These are phyloP conservation scores for Brachirus orientalis DNA, from an alignment of 2,113 vertebrate genomes.

Conservation along the genomic window DNA sequence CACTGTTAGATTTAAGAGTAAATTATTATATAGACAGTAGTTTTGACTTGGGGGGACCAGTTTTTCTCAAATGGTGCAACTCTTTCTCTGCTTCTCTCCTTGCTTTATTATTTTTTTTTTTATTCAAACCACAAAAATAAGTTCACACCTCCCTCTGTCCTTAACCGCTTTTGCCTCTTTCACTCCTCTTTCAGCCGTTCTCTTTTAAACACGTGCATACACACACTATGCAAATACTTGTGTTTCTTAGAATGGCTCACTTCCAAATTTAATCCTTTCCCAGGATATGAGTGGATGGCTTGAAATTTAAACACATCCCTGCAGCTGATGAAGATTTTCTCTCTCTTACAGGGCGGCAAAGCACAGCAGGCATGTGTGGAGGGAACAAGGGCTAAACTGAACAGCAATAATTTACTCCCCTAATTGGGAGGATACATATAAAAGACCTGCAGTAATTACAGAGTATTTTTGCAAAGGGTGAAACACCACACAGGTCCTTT, in stretches of 20 bases:
- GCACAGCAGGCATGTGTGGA: conserved; percentile 38
- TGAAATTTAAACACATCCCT: conserved; percentile 82
- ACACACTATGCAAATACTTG: conserved; percentile 40
- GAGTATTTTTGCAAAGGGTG: conserved; percentile 45
- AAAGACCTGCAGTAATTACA: conserved; percentile 68
- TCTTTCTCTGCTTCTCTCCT: not conserved
- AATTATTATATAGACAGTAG: conserved; percentile 21
- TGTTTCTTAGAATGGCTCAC: conserved; percentile 66
- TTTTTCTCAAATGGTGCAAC: not conserved
- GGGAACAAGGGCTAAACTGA: conserved; percentile 55
- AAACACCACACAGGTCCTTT: conserved; percentile 44
- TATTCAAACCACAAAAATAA: conserved; percentile 18
- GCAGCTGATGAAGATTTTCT: conserved; percentile 82
- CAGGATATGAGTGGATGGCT: conserved; percentile 85
- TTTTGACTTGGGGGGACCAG: not conserved
- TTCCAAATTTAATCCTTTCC: conserved; percentile 75
- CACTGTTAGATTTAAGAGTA: conserved; percentile 27
- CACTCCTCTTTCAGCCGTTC: conserved; percentile 29
- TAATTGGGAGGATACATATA: conserved; percentile 70
- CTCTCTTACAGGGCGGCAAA: no score
- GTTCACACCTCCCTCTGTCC: conserved; percentile 14
- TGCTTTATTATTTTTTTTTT: not conserved
- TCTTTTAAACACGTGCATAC: conserved; percentile 39
- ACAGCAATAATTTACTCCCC: conserved; percentile 65
- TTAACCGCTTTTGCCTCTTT: conserved; percentile 1